Conservation (phyloP, 2,113 vertebrate genomes). For the Phrynosoma platyrhinos region DNA sequence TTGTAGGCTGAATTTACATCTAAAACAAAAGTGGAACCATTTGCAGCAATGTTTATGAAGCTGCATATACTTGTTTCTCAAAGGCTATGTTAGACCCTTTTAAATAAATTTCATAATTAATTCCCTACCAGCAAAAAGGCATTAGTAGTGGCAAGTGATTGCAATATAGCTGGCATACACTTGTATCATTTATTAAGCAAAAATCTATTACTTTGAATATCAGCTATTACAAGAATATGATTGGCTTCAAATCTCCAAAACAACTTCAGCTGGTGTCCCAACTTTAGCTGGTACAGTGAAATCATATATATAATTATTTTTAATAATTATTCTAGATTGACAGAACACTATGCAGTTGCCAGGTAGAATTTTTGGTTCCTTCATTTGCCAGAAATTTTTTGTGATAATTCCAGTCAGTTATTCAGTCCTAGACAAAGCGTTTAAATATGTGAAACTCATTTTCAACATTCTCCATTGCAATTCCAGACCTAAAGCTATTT, state of each 20-base stretch:
- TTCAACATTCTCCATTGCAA: too few species aligned
- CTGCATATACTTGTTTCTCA: background rate
- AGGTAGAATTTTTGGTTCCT: too few species aligned
- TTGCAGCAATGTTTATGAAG: background rate
- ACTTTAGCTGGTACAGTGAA: too few species aligned
- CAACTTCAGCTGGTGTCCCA: background rate
- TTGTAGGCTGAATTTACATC: background rate
- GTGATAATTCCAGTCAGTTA: too few species aligned
- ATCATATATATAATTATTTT: background rate
- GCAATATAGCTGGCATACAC: background rate
- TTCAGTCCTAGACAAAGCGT: too few species aligned
- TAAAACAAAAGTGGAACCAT: background rate
- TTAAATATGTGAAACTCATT: too few species aligned
- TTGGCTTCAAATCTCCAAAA: background rate
- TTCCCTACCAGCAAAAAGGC: background rate
- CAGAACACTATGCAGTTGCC: background rate
- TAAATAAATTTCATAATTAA: constrained; percentile 19
- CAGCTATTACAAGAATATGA: too few species aligned
- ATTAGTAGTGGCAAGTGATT: background rate
- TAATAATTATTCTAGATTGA: background rate
- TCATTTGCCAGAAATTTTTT: too few species aligned
- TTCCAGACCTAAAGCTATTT: too few species aligned
- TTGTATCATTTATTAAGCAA: background rate
- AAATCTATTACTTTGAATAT: background rate
- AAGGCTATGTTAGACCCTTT: background rate